A percentile compares a stretch with the other conserved stretches of the same genome.
These are phyloP conservation scores for Portunus trituberculatus DNA, from an alignment of 1,140 invertebrate genomes.

Conservation along the genomic window DNA sequence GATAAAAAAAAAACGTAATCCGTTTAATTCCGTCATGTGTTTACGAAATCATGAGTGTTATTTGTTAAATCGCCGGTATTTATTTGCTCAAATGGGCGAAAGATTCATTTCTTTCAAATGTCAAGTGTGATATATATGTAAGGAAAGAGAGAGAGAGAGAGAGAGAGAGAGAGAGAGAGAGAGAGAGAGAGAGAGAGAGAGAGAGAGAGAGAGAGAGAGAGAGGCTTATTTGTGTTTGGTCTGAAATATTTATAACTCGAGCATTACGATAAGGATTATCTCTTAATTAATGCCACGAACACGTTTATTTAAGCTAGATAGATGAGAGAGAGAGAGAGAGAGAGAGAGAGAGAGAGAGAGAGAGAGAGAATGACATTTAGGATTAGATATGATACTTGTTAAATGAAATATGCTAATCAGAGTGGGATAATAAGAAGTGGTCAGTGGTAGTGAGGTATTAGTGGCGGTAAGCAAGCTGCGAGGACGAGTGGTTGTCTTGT, in stretches of 20 bases:
- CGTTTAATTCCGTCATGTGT: no score
- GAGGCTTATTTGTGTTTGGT: neutral
- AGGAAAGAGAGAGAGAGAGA: neutral
- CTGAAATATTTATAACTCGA: neutral
- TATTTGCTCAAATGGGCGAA: no score
- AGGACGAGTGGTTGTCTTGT: no score
- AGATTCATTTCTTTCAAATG: no score
- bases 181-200: slow-evolving; percentile 24
- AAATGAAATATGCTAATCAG: no score
- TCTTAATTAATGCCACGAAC: slow-evolving; percentile 37
- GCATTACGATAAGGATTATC: slow-evolving; percentile 32
- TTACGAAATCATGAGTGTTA: no score
- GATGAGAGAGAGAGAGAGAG: neutral
- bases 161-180: slow-evolving; percentile 20
- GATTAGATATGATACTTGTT: no score
- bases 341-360: slow-evolving; percentile 17
- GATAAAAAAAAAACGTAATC: no score
- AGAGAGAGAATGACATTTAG: neutral
- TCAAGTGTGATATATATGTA: neutral
- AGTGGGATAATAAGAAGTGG: no score
- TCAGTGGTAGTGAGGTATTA: no score
- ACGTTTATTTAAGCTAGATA: slow-evolving; percentile 35
- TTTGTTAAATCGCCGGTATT: no score
- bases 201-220: slow-evolving; percentile 16
- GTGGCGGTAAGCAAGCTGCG: no score